Evolutionary conservation across 2,888 invertebrate species (phyloP), one percentile per base, ranked within the genome.

Genomic region (Aspidiotus destructor): DNA sequence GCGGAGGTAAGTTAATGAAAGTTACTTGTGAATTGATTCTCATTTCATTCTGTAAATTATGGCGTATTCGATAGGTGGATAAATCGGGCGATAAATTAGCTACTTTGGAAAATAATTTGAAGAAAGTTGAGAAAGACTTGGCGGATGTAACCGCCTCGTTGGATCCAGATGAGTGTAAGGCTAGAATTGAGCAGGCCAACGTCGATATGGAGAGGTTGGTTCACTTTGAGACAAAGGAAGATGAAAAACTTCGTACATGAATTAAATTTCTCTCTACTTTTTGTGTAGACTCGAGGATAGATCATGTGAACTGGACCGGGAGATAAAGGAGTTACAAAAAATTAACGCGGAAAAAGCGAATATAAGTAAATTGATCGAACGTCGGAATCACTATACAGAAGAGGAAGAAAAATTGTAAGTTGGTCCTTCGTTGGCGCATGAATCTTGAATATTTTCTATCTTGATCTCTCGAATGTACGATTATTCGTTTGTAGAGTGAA

Each of bases 121-220:
- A 81, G 62, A 75, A 78, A 44, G 76, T 84, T 60, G 80, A 83
- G 72, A 77, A 76, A 62, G 81, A 81, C 73, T 76, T 82, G 40
- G 79, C 79, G 69, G 74, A 73, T 58, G 72, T 75, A 17, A 73
- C 72, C 10, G 70, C 74, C 69, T 75, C 80, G 54, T 80, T 81
- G 54, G 76, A 87, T 74, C 75, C 80, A n/a, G 80, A 82, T 62
- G 79, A 81, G 69, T 76, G 82, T 58, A 83, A 84, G 74, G 77
- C 81, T 53, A 81, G 81, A 69, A 85, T 89, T 28, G 81, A 82
- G 63, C 79, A 79, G 7, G 81, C 84, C 71, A 84, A 83, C 73
- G 78, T 79, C 61, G 79, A 79, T 63, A 81, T 85, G 71, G 81
- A 82, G 55, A 77, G 79, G 74, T 74, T 69, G 52, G 69, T 55